These are phyloP conservation scores for Blennius ocellaris DNA, from an alignment of 2,113 vertebrate genomes.

Conservation along the genomic window DNA sequence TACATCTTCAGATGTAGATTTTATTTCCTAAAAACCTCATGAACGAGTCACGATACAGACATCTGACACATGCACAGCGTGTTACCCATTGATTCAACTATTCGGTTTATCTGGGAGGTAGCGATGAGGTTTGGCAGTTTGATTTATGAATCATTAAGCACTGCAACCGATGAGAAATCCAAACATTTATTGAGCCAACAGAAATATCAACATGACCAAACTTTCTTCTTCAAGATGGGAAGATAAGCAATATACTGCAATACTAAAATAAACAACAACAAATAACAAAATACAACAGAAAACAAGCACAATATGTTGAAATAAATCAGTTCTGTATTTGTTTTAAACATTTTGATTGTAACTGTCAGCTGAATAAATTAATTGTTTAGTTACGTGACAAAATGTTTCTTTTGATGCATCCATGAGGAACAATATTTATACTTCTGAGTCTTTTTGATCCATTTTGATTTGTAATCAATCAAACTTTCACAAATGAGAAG, in stretches of 20 bases:
- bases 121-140: not conserved
- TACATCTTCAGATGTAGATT: not conserved
- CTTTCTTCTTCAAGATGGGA: slow-evolving; percentile 4
- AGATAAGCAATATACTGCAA: not conserved
- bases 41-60: not conserved
- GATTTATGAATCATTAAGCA: not conserved
- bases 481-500: not conserved
- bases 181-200: slow-evolving; percentile 43
- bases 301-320: not conserved
- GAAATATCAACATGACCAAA: not conserved
- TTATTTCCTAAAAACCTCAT: no score
- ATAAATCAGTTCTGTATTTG: not conserved
- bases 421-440: no score
- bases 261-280: not conserved
- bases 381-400: no score
- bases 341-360: no score
- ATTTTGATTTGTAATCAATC: not conserved
- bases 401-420: no score
- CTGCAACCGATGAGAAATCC: not conserved
- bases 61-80: not conserved
- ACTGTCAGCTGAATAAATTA: no score
- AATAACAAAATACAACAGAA: slow-evolving; percentile 3
- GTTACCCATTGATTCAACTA: not conserved
- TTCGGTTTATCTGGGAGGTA: no score
- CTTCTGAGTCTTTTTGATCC: no score